phyloP scores from a whole-genome alignment of 2,113 vertebrate genomes.

The Archocentrus centrarchus region DNA sequence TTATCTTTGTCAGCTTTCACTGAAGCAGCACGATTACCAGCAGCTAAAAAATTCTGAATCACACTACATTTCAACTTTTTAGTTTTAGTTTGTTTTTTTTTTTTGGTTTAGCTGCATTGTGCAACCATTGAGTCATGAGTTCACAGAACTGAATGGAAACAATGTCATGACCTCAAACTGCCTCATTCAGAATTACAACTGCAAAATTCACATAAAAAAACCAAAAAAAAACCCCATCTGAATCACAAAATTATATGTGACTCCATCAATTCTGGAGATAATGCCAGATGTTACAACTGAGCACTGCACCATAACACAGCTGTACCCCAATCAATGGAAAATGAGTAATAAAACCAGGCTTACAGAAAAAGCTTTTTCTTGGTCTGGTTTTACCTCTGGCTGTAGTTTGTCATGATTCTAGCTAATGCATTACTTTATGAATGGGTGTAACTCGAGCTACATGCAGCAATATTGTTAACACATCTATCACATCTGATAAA shows the following conservation, averaged over 20 bases:
- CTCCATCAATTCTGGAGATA: neutral
- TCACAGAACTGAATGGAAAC: neutral
- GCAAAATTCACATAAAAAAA: neutral
- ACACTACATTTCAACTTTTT: too few relatives aligned
- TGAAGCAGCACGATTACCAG: neutral
- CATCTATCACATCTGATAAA: neutral
- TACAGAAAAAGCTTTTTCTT: neutral
- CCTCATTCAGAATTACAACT: neutral
- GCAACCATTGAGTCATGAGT: neutral
- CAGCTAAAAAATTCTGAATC: neutral
- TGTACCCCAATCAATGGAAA: neutral
- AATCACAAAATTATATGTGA: neutral
- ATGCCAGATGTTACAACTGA: neutral
- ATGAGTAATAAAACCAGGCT: neutral
- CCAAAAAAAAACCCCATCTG: neutral
- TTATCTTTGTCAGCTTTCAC: constrained; percentile 31
- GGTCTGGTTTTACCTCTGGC: too few relatives aligned
- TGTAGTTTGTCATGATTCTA: neutral
- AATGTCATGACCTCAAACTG: neutral
- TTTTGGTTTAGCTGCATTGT: neutral
- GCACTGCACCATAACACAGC: neutral
- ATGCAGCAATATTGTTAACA: neutral
- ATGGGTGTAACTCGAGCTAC: neutral
- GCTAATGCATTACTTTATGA: neutral
- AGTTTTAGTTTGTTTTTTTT: neutral